Evolutionary conservation across 1,140 invertebrate species (phyloP), one percentile per base, ranked within the genome.

Genomic region (Formica exsecta): DNA sequence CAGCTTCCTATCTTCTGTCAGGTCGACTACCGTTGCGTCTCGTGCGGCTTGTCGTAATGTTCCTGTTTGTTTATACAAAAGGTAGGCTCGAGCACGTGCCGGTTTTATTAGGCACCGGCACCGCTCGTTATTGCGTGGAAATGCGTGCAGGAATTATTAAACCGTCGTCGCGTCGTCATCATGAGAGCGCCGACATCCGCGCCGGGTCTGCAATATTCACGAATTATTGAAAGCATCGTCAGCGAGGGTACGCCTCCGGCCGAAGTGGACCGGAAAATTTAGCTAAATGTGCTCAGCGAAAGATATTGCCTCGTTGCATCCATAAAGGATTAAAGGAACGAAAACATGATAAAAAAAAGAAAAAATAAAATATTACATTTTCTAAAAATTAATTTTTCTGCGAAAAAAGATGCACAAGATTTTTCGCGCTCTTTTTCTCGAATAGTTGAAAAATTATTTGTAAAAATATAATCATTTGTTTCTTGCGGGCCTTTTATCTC

Each of bases 161-260:
- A 85, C 29, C 51, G n/a, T 16, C 61, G 25, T 68, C 44, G 70
- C 36, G 66, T 22, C 62, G 7, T 44, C 80, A 44, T 57, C 77
- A 9, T 32, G 62, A 22, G n/a, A 19, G n/a, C 25, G 25, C 36
- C 38, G n/a, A 38, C 51, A 32, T 59, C 36, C 75, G 41, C 41
- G n/a, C 25, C 19, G 44, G 59, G 64, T 61, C 66, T 81, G 38
- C 68, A 73, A 83, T 74, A 83, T 73, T 74, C 79, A 73, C 79
- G 68, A 83, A 85, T 85, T 85, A 85, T 85, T 85, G 81, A 77
- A 65, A 62, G 68, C 68, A 73, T 81, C 54, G 68, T 44, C 79
- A 22, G 11, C 54, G 54, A 74, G 51, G 54, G 57, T n/a, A 44
- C 19, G 38, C 4, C n/a, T 16, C 36, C n/a, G 22, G n/a, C 25